phyloP scores from a whole-genome alignment of 2,888 invertebrate genomes.

The Standfussiana lucernea region DNA sequence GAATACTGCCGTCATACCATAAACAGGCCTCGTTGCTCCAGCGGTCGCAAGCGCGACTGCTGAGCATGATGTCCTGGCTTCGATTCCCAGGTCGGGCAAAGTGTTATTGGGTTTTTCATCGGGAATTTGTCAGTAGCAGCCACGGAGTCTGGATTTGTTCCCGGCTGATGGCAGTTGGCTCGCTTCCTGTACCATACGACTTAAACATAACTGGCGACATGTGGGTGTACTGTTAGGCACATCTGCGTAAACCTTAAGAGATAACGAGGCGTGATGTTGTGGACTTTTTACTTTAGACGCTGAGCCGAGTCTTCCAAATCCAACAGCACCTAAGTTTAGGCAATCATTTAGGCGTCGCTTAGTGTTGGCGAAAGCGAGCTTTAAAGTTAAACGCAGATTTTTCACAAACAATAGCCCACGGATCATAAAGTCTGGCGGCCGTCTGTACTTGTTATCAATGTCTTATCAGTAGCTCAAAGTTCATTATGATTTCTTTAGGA shows the following conservation, averaged over 20 bases:
- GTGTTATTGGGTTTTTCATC: too few species aligned
- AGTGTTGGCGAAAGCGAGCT: neutral
- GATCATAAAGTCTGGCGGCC: conserved; percentile 36
- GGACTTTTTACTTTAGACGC: neutral
- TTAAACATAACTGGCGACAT: neutral
- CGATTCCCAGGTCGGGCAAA: too few species aligned
- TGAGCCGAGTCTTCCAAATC: neutral
- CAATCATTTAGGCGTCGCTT: neutral
- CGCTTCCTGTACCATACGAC: neutral
- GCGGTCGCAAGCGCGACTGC: too few species aligned
- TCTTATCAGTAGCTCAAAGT: conserved; percentile 56
- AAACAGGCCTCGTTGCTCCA: too few species aligned
- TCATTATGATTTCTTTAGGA: conserved; percentile 43
- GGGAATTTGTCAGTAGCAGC: too few species aligned
- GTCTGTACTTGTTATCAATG: conserved; percentile 42
- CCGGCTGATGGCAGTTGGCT: neutral
- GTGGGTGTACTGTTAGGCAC: neutral
- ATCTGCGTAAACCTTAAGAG: neutral
- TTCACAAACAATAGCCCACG: conserved; percentile 38
- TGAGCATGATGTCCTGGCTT: too few species aligned
- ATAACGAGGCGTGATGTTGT: neutral
- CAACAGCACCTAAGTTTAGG: neutral
- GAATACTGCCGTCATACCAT: too few species aligned
- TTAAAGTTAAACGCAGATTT: conserved; percentile 34
- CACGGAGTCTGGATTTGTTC: too few species aligned